phyloP scores from a whole-genome alignment of 1,140 invertebrate species.

The Gryllus bimaculatus region DNA sequence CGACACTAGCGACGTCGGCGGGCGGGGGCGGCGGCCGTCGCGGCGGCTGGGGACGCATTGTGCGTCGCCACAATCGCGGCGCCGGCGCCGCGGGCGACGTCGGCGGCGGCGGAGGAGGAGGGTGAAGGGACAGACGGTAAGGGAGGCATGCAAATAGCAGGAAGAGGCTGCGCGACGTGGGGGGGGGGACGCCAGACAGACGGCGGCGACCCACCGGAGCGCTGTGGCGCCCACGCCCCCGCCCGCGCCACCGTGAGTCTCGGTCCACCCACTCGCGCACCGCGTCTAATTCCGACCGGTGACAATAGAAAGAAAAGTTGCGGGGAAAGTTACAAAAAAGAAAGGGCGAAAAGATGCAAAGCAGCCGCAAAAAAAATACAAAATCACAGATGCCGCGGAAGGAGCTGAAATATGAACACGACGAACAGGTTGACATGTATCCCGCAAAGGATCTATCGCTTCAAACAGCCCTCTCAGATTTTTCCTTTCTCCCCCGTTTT shows the following conservation, averaged over 20 bases:
- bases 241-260: no score
- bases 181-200: not conserved
- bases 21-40: not conserved
- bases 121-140: not conserved
- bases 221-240: no score
- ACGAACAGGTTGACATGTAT: not conserved
- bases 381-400: not conserved
- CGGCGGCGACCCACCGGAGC: no score
- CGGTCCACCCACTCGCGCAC: no score
- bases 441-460: not conserved
- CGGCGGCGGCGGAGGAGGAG: no score
- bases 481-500: no score
- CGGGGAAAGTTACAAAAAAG: not conserved
- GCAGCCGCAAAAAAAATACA: not conserved
- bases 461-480: no score
- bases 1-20: no score
- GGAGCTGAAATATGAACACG: not conserved
- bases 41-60: not conserved
- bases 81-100: no score
- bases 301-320: not conserved
- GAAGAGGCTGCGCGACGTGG: not conserved
- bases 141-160: not conserved
- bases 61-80: not conserved
- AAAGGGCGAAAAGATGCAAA: not conserved
- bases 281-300: not conserved